Conservation (phyloP, 2,797 vertebrate species). For the Esox masquinongy region DNA sequence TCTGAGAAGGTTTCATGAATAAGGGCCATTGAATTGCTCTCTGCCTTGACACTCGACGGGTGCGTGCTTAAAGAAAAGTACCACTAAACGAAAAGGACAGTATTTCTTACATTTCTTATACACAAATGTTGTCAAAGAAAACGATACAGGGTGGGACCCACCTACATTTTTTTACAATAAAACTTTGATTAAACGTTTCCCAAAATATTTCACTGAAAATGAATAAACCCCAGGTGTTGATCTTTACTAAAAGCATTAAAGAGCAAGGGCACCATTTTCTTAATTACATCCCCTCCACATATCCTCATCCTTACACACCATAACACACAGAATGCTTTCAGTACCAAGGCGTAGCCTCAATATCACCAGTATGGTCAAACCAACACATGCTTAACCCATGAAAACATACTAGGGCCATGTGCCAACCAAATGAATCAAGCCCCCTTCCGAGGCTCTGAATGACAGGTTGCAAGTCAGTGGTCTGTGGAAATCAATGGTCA, state of each 20-base stretch:
- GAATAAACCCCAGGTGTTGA: not conserved
- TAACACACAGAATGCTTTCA: not conserved
- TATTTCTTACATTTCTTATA: too few species aligned
- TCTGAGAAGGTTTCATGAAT: too few species aligned
- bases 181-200: too few species aligned
- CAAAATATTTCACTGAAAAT: too few species aligned
- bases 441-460: conserved; percentile 54
- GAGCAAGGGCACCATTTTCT: not conserved
- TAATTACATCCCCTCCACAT: not conserved
- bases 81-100: too few species aligned
- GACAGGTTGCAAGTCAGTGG: conserved; percentile 78
- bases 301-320: not conserved
- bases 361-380: not conserved
- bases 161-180: too few species aligned
- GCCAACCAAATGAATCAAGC: not conserved
- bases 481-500: conserved; percentile 75
- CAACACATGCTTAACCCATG: not conserved
- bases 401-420: not conserved
- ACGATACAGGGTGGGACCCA: too few species aligned
- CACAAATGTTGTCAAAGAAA: too few species aligned
- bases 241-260: not conserved
- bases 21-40: too few species aligned
- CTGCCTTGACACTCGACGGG: too few species aligned
- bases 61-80: too few species aligned
- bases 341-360: not conserved